Percentiles rank a stretch among this genome's conserved stretches.
Evolutionary conservation across 2,797 vertebrate species (phyloP).

Genomic region (Tragelaphus eurycerus): DNA sequence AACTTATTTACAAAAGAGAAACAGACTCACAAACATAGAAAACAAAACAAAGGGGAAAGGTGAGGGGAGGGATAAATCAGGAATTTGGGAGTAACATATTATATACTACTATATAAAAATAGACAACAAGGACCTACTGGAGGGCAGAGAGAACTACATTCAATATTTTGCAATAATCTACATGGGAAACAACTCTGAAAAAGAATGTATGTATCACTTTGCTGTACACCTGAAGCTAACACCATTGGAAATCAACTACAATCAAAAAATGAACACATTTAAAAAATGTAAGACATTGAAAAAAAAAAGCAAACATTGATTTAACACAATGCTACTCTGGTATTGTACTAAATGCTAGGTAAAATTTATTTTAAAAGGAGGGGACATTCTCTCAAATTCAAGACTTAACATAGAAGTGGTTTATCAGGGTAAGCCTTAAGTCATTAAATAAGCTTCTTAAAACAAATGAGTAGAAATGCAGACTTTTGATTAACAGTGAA

Average conservation of each 20-base stretch:
- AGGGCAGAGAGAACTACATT: neutral
- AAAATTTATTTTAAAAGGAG: neutral
- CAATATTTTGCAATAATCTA: neutral
- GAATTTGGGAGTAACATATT: neutral
- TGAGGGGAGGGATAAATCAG: neutral
- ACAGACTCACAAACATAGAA: neutral
- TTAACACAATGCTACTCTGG: neutral
- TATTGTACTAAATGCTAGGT: neutral
- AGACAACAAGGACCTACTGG: neutral
- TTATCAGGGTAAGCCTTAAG: neutral
- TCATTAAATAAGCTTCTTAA: constrained; percentile 6
- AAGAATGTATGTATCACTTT: neutral
- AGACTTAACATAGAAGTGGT: neutral
- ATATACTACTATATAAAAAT: neutral
- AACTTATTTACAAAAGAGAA: neutral
- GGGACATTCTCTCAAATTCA: neutral
- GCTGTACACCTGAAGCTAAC: neutral
- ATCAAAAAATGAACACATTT: neutral
- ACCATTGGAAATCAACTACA: neutral
- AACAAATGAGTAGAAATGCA: neutral
- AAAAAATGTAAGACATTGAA: neutral
- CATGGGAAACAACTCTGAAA: neutral
- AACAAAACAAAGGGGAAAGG: neutral
- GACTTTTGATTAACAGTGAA: neutral
- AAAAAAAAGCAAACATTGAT: neutral